Base-by-base conservation (phyloP, 2,797 vertebrate genomes). In the Thaleichthys pacificus region DNA sequence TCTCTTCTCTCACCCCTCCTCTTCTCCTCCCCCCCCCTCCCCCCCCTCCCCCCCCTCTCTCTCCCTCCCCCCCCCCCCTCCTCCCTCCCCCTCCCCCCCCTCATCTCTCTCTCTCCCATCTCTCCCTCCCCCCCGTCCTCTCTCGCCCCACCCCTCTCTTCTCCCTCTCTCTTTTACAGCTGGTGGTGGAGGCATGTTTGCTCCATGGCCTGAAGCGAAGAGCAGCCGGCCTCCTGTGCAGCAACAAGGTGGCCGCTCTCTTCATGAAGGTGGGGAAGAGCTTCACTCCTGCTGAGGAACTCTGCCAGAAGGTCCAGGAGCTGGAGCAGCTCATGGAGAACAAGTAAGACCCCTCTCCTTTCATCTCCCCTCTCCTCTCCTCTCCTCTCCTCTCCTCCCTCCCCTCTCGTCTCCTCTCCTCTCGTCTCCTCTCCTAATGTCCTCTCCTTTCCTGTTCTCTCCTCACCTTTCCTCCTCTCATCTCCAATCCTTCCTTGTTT, bases 191-290 rank as follows among this genome's bases (percentile, higher is more conserved):
- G 74, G 94, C 95, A 60, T 99, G 97, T 0, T 82, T 99, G 73
- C 87, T 99, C 17, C 94, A 97, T 0, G 96, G 97, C 8, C 84
- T 99, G 84, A 96, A 92, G 89, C 94, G 96, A 0, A 91, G 97
- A 69, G 97, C 97, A 0, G 97, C 97, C 0, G 97, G 98, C 0
- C 95, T 99, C 89, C 93, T 99, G 85, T 96, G 97, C 85, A 99
- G 95, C 85, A 99, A 99, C 90, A 99, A 99, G 91, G 95, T 98
- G 0, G 96, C 97, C 0, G 96, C 97, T 0, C 95, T 99, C 1
- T 99, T 99, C 75, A 95, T 97, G 94, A 99, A 98, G 87, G 95
- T 96, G 90, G 96, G 93, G 42, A 99, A 96, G 91, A 95, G 89
- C 91, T 98, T 97, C 77, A 89, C 93, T 0, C 95, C 93, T 0